These are phyloP conservation scores for Babylonia areolata DNA, from an alignment of 1,140 invertebrate genomes.

Conservation along the genomic window DNA sequence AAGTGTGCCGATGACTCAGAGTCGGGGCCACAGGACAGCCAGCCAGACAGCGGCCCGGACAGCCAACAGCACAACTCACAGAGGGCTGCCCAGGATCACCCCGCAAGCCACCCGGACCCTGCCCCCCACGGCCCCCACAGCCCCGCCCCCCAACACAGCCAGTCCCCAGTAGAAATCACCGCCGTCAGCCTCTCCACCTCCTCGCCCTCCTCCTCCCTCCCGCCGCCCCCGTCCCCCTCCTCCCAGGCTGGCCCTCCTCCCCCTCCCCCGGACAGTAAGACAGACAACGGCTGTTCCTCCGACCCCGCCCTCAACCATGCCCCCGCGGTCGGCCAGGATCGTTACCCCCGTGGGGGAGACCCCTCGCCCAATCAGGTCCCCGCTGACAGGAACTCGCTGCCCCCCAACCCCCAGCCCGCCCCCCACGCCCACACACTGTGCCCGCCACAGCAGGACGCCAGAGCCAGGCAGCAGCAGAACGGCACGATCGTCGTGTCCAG, in stretches of 20 bases:
- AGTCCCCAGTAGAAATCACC: neutral
- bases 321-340: no score
- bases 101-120: neutral
- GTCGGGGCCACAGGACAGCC: neutral
- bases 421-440: neutral
- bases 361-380: no score
- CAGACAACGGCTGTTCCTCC: neutral
- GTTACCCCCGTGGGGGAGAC: no score
- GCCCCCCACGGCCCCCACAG: neutral
- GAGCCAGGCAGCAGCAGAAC: conserved; percentile 4
- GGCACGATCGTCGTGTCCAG: neutral
- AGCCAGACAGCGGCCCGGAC: neutral
- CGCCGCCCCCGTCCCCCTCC: neutral
- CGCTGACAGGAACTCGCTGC: neutral
- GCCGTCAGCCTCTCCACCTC: neutral
- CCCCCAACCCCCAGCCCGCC: neutral
- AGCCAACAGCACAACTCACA: neutral
- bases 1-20: no score
- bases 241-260: neutral
- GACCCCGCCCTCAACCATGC: no score
- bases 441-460: neutral
- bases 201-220: neutral
- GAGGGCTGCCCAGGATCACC: neutral
- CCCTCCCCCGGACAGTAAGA: neutral
- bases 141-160: neutral